Evolutionary conservation across 2,797 vertebrate species (phyloP), one percentile per base, ranked within the genome.

Genomic region (Hypotaenidia okinawae): DNA sequence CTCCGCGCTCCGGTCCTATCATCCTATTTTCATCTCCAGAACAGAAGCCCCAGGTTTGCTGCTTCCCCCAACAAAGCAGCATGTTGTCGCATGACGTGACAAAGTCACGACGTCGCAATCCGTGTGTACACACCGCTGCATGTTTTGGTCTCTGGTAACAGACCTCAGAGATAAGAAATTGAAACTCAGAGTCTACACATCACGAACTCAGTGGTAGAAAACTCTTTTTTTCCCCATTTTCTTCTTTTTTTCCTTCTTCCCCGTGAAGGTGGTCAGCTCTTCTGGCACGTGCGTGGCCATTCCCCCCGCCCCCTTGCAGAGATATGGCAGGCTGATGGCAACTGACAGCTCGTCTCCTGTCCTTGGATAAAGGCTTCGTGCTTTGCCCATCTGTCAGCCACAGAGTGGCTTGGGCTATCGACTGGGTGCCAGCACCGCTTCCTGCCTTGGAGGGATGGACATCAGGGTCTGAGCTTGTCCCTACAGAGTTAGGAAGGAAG

Each of bases 111-210:
- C 4, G 22, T 66, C 0, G 4, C 5, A 10, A 77, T 66, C 37
- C 0, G 0, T 49, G 6, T 22, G 19, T 5, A 51, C 35, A 22
- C 47, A 6, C 66, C 0, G 1, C 59, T 2, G 7, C 41, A 27
- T 8, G 6, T 66, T 82, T 67, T 47, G 63, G 59, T 47, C 45
- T 81, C 79, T 47, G 59, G 35, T 41, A 92, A 72, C 68, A 64
- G 64, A 85, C 58, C 66, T 92, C 9, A 17, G 72, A 84, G 78
- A 80, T 83, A 89, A 47, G 81, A 89, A 84, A 79, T 33, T 35
- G 47, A 82, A 94, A 67, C n/a, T 82, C 35, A 11, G 17, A 25
- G 78, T 25, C 59, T 51, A 59, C 66, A 18, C 21, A 10, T 61
- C n/a, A 68, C 49, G 52, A 47, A 76, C 30, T 51, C 58, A 13